Evolutionary conservation across 2,113 vertebrate genomes (phyloP), one percentile per base, ranked within the genome.

Genomic region (Talpa occidentalis): DNA sequence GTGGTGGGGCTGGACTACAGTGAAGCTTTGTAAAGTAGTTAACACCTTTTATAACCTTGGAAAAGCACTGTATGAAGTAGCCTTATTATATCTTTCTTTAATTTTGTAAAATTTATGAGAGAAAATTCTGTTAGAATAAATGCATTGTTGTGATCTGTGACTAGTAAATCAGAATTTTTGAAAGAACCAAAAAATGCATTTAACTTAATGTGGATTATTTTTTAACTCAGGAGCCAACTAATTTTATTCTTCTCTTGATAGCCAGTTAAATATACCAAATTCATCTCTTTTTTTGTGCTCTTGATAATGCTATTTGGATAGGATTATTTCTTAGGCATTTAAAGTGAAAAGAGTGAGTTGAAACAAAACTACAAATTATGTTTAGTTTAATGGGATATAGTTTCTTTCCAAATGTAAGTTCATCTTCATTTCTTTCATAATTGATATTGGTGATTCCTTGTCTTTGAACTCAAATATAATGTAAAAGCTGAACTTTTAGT

Each of bases 11-110:
- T 74, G 15, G 12, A 12, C 73, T 67, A 66, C 7, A 26, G 47
- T 44, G n/a, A 81, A 56, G 69, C 82, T 12, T 60, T 84, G 69
- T 56, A 92, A 93, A 96, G 62, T 60, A 89, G 88, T 69, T 88
- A 64, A 70, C 24, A 74, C 19, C 40, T 69, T 94, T 95, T 70
- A 72, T 95, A 93, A 95, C 67, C 69, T 93, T 37, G 95, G 37
- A 76, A 91, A 84, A 89, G 6, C 67, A 24, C 40, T 44, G 3
- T 52, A 16, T 62, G 40, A 83, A 56, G 30, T 47, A 49, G 30
- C 0, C n/a, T 89, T 37, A 21, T 88, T 90, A 32, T 42, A 52
- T 10, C 26, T 94, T n/a, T 30, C 60, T 94, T 81, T 16, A 81
- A 69, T 66, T 69, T 90, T 60, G 77, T 72, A 56, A 89, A 66